Conservation (phyloP, 2,888 invertebrate genomes). For the Leucozona laternaria region DNA sequence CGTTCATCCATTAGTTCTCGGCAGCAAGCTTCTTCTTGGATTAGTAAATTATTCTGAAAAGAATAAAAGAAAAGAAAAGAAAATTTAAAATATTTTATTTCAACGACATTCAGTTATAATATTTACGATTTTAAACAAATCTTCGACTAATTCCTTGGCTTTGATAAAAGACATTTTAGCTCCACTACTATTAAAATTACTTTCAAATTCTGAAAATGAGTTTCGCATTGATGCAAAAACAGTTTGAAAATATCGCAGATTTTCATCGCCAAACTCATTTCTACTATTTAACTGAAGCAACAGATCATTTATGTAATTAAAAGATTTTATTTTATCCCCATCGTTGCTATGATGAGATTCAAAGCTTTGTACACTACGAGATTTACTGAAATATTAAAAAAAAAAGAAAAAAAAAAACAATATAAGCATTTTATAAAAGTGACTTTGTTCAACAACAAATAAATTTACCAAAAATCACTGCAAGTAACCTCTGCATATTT, state of each 20-base stretch:
- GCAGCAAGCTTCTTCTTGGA: conserved; percentile 81
- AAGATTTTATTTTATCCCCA: conserved; percentile 56
- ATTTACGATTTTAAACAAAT: conserved; percentile 61
- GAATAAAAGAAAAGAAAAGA: background rate
- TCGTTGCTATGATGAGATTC: conserved; percentile 78
- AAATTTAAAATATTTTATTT: background rate
- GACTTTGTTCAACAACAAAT: conserved; percentile 39
- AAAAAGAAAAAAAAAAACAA: no score
- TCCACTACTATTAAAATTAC: conserved; percentile 29
- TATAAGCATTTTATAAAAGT: background rate
- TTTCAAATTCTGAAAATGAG: conserved; percentile 64
- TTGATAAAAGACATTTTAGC: conserved; percentile 57
- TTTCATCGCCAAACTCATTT: conserved; percentile 55
- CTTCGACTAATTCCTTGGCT: conserved; percentile 67
- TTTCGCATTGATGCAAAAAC: conserved; percentile 59
- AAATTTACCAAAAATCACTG: conserved; percentile 84
- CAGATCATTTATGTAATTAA: conserved; percentile 68
- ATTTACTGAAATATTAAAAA: conserved; percentile 79
- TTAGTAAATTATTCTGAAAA: conserved; percentile 78
- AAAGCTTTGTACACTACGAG: conserved; percentile 81
- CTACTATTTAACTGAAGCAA: conserved; percentile 68
- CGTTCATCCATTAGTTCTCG: conserved; percentile 81
- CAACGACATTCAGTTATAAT: background rate
- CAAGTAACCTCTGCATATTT: conserved; percentile 87
- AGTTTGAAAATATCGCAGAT: conserved; percentile 45